Conservation (phyloP, 2,888 invertebrate species). For the Pseudococcus jackbeardsleyi region DNA sequence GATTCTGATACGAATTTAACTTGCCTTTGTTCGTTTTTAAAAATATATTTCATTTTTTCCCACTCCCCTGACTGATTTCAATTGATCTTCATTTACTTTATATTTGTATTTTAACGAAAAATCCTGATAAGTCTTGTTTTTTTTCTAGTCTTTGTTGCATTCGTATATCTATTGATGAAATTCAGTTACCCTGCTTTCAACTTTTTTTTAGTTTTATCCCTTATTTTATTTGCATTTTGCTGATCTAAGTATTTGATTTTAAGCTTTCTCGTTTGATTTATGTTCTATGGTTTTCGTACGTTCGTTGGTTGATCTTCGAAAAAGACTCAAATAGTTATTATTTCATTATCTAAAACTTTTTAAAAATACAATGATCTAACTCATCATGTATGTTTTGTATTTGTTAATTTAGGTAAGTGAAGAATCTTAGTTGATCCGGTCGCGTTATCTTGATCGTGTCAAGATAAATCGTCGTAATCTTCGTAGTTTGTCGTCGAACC, state of each 20-base stretch:
- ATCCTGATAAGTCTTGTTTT: conserved; percentile 27
- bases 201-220: not conserved
- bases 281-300: no score
- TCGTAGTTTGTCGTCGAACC: not conserved
- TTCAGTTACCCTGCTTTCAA: not conserved
- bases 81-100: conserved; percentile 28
- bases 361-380: conserved; percentile 27
- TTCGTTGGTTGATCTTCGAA: no score
- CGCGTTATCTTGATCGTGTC: not conserved
- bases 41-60: conserved; percentile 2
- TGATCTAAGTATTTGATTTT: no score
- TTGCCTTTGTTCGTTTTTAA: conserved; percentile 25
- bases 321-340: no score
- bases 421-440: not conserved
- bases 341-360: not conserved
- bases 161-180: not conserved
- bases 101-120: conserved; percentile 2
- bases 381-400: not conserved
- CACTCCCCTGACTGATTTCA: conserved; percentile 19
- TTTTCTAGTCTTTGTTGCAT: conserved; percentile 50
- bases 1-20: not conserved
- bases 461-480: no score
- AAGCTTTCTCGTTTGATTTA: no score
- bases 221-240: not conserved
- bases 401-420: conserved; percentile 32